phyloP scores from a whole-genome alignment of 2,888 invertebrate genomes.

The Harpalus rufipes region DNA sequence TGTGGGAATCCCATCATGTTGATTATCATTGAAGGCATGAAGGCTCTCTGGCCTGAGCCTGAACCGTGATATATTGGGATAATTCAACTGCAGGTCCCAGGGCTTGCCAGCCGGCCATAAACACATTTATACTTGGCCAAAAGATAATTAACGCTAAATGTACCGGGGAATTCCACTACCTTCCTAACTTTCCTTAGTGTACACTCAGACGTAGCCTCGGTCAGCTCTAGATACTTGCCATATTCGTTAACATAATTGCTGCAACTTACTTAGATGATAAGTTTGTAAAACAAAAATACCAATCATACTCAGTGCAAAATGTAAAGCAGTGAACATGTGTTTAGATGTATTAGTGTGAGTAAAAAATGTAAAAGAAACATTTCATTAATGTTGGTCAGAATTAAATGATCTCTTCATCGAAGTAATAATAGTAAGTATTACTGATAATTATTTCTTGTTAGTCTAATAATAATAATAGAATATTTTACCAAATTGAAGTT shows the following conservation, averaged over 20 bases:
- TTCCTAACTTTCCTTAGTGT: slow-evolving; percentile 71
- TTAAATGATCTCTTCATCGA: too few relatives aligned
- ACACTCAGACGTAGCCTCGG: slow-evolving; percentile 8
- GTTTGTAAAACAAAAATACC: neutral
- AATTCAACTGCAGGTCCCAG: slow-evolving; percentile 59
- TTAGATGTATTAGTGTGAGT: too few relatives aligned
- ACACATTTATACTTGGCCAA: slow-evolving; percentile 77
- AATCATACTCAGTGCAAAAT: too few relatives aligned
- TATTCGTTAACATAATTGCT: slow-evolving; percentile 54
- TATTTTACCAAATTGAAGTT: too few relatives aligned
- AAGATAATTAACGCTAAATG: slow-evolving; percentile 78
- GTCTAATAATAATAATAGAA: too few relatives aligned
- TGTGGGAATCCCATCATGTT: slow-evolving; percentile 60
- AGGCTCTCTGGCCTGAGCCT: slow-evolving; percentile 5
- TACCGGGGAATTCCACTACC: slow-evolving; percentile 74
- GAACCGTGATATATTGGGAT: slow-evolving; percentile 60
- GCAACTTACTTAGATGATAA: slow-evolving; percentile 5
- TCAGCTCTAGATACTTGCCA: slow-evolving; percentile 56
- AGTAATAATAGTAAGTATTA: too few relatives aligned
- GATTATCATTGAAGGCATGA: slow-evolving; percentile 62
- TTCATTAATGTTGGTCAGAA: too few relatives aligned
- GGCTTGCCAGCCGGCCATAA: slow-evolving; percentile 75
- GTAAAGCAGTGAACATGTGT: too few relatives aligned
- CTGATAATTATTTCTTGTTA: too few relatives aligned
- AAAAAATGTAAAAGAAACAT: too few relatives aligned